Evolutionary conservation across 1,140 invertebrate genomes (phyloP), one percentile per base, ranked within the genome.

Genomic region (Agrypnia vestita): DNA sequence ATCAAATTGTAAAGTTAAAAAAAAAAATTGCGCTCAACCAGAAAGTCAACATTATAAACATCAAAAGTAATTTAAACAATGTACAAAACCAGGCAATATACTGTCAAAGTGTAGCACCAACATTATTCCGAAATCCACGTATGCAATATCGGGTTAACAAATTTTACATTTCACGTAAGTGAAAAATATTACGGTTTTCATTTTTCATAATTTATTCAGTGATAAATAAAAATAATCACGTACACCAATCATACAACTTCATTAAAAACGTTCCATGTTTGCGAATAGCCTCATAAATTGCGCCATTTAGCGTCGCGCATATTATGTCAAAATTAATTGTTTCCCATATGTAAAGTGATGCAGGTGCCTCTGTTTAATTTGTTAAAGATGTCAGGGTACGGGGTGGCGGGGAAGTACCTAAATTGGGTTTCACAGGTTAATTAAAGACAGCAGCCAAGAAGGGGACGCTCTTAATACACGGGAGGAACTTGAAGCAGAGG

Each of bases 371-470:
- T 12, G 67, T 49, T 53, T 51, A 49, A 71, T 71, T 51, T 71
- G 67, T 71, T 9, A 71, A 15, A 51, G 10, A 21, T 12, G 67
- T 53, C 47, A 19, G 67, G 19, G 44, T 11, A 11, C 47, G 17
- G 47, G 67, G 8, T 25, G 13, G 46, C 12, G 49, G 67, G 19
- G 25, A 35, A 35, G 25, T 35, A 35, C 25, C 25, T 35, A 71
- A 71, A 71, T 71, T 49, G 46, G 67, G 47, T 71, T 71, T 71
- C 67, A 21, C 67, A 13, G 67, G 67, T 71, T 71, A 71, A 71
- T 71, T 71, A 71, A 67, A 51, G 67, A 71, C 46, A 71, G 17
- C 67, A 71, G 25, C 46, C 47, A 17, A 3, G 17, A 25, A 7
- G 67, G n/a, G 67, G 19, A 15, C 13, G 13, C 47, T 71, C 67